Percentiles rank a stretch among this genome's conserved stretches.
These are phyloP conservation scores for Hippocampus kuda DNA, from an alignment of 2,797 vertebrate genomes.

Conservation along the genomic window DNA sequence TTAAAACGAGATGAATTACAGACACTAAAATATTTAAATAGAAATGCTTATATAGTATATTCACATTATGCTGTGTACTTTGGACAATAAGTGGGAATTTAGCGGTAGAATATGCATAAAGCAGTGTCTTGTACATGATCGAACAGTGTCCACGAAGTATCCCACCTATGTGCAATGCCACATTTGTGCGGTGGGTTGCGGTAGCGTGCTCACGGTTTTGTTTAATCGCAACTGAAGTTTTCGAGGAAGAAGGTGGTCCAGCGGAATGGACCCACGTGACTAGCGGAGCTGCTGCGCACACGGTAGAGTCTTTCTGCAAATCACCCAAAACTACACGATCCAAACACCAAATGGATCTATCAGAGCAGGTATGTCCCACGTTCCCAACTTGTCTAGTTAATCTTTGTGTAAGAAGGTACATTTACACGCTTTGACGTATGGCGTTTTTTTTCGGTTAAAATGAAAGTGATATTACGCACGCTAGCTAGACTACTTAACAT, in stretches of 20 bases:
- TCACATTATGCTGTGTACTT: too few relatives aligned
- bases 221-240: too few relatives aligned
- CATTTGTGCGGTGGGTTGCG: slow-evolving; percentile 8
- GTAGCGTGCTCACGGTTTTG: rapidly evolving
- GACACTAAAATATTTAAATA: too few relatives aligned
- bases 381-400: not conserved
- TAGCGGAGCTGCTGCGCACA: not conserved
- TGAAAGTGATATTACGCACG: not conserved
- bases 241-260: not conserved
- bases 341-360: slow-evolving; percentile 39
- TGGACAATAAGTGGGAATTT: too few relatives aligned
- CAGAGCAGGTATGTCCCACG: slow-evolving; percentile 40
- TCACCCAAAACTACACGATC: not conserved
- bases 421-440: not conserved
- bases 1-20: too few relatives aligned
- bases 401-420: not conserved
- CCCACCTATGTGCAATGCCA: not conserved
- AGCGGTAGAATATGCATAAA: too few relatives aligned
- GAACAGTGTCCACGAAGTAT: not conserved
- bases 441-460: not conserved
- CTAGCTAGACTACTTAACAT: not conserved
- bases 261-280: not conserved
- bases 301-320: not conserved
- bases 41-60: too few relatives aligned
- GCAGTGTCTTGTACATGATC: not conserved